Evolutionary conservation across 2,888 invertebrate genomes (phyloP).

Genomic region (Thyatira batis): DNA sequence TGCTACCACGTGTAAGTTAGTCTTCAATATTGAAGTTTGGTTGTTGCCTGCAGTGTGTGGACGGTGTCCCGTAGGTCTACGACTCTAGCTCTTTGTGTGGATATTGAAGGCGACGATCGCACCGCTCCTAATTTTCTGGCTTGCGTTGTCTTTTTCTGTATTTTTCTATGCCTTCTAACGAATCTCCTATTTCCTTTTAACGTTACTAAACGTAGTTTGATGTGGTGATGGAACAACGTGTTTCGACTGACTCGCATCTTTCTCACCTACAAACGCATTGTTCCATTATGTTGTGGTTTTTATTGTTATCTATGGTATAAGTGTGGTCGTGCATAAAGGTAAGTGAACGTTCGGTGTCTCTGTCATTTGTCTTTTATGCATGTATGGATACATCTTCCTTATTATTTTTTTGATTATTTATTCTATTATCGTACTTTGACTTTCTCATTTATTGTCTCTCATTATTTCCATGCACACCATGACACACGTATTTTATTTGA

Average conservation of each 20-base stretch:
- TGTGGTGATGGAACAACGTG: slow-evolving; percentile 71
- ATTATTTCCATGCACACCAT: slow-evolving; percentile 73
- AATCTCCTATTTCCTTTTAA: slow-evolving; percentile 60
- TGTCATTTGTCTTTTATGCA: slow-evolving; percentile 68
- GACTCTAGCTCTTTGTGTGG: slow-evolving; percentile 54
- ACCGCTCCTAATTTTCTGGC: slow-evolving; percentile 74
- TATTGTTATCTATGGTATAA: slow-evolving; percentile 42
- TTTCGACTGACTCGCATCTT: slow-evolving; percentile 34
- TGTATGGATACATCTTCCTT: slow-evolving; percentile 55
- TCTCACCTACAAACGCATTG: slow-evolving; percentile 57
- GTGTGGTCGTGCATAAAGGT: slow-evolving; percentile 60
- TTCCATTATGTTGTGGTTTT: slow-evolving; percentile 61
- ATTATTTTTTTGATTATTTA: slow-evolving; percentile 52
- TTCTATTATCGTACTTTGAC: slow-evolving; percentile 54
- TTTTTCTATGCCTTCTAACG: slow-evolving; percentile 57
- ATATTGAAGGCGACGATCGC: slow-evolving; percentile 77
- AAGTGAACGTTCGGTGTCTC: slow-evolving; percentile 67
- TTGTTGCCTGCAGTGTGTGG: slow-evolving; percentile 76
- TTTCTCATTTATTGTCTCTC: slow-evolving; percentile 68
- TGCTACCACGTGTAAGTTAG: slow-evolving; percentile 77
- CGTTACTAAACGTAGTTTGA: slow-evolving; percentile 63
- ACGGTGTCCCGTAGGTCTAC: slow-evolving; percentile 59
- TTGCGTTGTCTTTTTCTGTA: slow-evolving; percentile 73
- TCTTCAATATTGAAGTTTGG: slow-evolving; percentile 74
- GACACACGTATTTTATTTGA: slow-evolving; percentile 57